Base-by-base conservation (phyloP, 2,888 invertebrate genomes). In the Ceriagrion tenellum region DNA sequence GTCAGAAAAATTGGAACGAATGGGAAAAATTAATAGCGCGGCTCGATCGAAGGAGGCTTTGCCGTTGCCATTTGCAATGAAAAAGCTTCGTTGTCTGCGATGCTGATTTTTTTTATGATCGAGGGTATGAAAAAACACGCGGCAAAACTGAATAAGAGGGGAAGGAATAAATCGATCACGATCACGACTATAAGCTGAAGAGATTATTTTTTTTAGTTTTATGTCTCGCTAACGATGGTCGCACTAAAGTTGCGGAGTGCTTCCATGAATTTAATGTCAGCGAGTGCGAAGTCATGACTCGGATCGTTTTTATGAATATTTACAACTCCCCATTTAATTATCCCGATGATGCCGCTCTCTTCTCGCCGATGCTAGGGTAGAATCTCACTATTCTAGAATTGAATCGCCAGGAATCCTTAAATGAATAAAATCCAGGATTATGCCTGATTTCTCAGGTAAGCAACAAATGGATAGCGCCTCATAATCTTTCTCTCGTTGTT, bases 1-100 rank as follows among this genome's bases (percentile, higher is more conserved):
- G 81, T 81, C 81, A 81, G 81, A 81, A 81, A 81, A 81, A 81
- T 81, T 81, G 81, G 81, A 81, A 81, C 81, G 81, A 81, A 81
- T 81, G 81, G 35, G 35, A 81, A 81, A 81, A 81, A 81, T 81
- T 81, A 81, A 81, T 81, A 81, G 81, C 35, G 35, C 35, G 13
- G 30, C 81, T 81, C 81, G 35, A n/a, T 35, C 81, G 81, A 35
- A 35, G 30, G 81, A 81, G 35, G 81, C 30, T 81, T 18, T 81
- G 12, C 16, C 81, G 35, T 35, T 81, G 81, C 81, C 81, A 81
- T 81, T 81, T 81, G 81, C 35, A 26, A 16, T 35, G 35, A 16
- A 81, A 81, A 81, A 81, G 35, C 81, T 81, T 35, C 30, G 35
- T 81, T 81, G 81, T 81, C 81, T 3, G 81, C 35, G 13, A 35